These are phyloP conservation scores for Sarcophaga variegata DNA, from an alignment of 2,888 invertebrate genomes.

Conservation along the genomic window DNA sequence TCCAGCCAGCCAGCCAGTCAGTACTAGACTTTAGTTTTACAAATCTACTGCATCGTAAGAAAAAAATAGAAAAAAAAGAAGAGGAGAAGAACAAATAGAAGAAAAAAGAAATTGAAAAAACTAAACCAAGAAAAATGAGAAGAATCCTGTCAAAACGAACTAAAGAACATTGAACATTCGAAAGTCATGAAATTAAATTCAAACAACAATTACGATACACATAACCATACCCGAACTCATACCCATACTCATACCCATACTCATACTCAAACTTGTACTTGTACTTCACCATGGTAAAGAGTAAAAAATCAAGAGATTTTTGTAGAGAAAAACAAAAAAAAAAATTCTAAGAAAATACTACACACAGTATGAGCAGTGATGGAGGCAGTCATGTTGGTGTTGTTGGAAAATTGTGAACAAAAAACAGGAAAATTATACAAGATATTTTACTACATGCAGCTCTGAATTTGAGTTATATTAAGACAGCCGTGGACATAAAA, in stretches of 20 bases:
- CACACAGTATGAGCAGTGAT: not conserved
- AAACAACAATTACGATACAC: not conserved
- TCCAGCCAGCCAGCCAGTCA: not conserved
- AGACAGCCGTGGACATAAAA: not conserved
- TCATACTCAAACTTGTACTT: too few relatives aligned
- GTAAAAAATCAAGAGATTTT: not conserved
- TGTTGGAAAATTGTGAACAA: not conserved
- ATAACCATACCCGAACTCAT: too few relatives aligned
- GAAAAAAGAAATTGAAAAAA: not conserved
- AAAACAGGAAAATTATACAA: slow-evolving; percentile 3
- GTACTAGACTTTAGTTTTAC: not conserved
- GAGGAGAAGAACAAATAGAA: too few relatives aligned
- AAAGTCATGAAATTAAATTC: slow-evolving; percentile 25
- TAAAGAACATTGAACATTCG: slow-evolving; percentile 17
- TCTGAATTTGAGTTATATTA: not conserved
- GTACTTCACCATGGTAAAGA: not conserved
- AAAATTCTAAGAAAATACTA: not conserved
- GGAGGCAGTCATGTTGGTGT: not conserved
- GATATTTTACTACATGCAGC: not conserved
- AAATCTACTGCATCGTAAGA: too few relatives aligned
- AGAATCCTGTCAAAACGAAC: slow-evolving; percentile 20
- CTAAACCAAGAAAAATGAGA: slow-evolving; percentile 1
- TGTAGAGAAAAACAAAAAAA: not conserved
- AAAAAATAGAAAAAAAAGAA: too few relatives aligned
- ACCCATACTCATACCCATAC: too few relatives aligned